Evolutionary conservation across 2,888 invertebrate species (phyloP), one percentile per base, ranked within the genome.

Genomic region (Achlya flavicornis): DNA sequence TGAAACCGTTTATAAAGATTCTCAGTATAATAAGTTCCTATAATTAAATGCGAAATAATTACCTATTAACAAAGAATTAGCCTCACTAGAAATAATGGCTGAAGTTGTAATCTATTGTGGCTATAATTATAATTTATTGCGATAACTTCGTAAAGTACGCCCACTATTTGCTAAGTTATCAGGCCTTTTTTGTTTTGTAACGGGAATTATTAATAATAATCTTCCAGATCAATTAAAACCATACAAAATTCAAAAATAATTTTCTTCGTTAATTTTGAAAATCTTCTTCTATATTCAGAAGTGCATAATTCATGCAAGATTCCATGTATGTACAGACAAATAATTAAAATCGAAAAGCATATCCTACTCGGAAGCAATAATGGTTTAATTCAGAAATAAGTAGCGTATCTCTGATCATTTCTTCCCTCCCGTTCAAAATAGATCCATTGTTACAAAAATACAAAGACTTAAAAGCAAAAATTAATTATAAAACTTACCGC

Each of bases 101-200:
- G 64, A 83, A 85, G 74, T 83, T 84, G 73, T 64, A 64, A 60
- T 65, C 63, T 68, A 72, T 73, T 67, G 68, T 66, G 74, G 74
- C 77, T 69, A 72, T 79, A 76, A 81, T 78, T 77, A 75, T 79
- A 71, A 81, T 77, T 79, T 78, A 80, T 71, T 72, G 67, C 62
- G 60, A 61, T 72, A 71, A 72, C 74, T 77, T 74, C 61, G 61
- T 74, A 66, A 74, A 79, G 65, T 67, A 71, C 63, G 71, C 69
- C 48, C 8, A 48, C 48, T 53, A 14, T 7, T 48, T 53, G 19
- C 19, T 41, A 19, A 53, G 53, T 19, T 19, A 53, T 19, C 19
- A 10, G 48, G 48, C 48, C 8, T 53, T 53, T 53, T 3, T 19
- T 1, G 7, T 16, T 16, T 19, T 53, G 19, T 53, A 53, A 19